Evolutionary conservation across 2,113 vertebrate genomes (phyloP).

Genomic region (Sylvietta virens): DNA sequence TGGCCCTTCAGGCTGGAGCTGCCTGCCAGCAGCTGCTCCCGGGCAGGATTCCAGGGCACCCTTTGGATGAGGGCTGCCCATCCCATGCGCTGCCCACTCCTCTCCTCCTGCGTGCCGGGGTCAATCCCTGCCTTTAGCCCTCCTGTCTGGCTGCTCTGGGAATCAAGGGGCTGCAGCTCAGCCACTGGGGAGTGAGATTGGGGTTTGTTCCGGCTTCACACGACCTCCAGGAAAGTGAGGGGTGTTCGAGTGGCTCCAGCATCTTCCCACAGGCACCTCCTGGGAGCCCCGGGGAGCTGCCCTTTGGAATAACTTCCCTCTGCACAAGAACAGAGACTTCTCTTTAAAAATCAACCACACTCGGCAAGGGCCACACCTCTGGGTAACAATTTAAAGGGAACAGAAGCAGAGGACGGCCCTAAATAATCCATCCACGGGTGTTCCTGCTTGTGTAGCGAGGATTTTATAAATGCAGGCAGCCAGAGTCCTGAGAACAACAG

Average conservation of each 20-base stretch:
- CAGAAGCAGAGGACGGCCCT: background rate
- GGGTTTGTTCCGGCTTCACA: background rate
- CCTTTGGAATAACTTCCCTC: background rate
- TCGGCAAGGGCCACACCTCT: background rate
- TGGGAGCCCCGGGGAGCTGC: background rate
- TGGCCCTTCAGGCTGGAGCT: background rate
- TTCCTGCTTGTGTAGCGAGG: background rate
- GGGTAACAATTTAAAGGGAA: background rate
- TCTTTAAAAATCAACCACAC: background rate
- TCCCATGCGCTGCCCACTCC: background rate
- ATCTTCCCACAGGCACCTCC: constrained; percentile 19
- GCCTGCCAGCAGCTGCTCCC: constrained; percentile 28
- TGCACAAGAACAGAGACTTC: background rate
- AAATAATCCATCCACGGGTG: background rate
- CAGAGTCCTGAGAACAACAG: background rate
- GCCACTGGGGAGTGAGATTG: background rate
- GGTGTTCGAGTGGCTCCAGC: background rate
- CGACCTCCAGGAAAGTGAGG: background rate
- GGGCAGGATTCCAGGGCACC: constrained; percentile 4
- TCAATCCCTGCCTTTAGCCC: background rate
- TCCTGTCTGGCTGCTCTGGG: background rate
- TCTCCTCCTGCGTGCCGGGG: background rate
- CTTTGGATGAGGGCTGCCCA: background rate
- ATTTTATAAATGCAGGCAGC: background rate
- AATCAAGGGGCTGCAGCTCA: background rate